These are phyloP conservation scores for Bombus terrestris DNA, from an alignment of 1,140 invertebrate genomes.

Conservation along the genomic window DNA sequence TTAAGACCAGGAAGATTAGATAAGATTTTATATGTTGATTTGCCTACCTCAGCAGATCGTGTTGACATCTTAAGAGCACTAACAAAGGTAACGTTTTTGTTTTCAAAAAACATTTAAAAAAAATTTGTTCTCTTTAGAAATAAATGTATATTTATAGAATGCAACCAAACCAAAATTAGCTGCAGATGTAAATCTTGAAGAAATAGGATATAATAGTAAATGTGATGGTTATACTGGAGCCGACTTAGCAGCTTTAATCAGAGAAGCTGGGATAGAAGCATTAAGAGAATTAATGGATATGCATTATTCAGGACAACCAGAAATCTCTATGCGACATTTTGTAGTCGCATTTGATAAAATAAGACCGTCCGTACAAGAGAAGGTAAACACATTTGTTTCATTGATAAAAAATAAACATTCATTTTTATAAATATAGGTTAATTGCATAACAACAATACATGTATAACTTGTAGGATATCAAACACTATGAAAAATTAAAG, in stretches of 20 bases:
- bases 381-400: slow-evolving; percentile 80
- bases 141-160: slow-evolving; percentile 82
- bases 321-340: slow-evolving; percentile 84
- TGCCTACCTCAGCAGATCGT: slow-evolving; percentile 91
- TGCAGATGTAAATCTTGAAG: slow-evolving; percentile 90
- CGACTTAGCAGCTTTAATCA: slow-evolving; percentile 93
- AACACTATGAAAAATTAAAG: slow-evolving; percentile 85
- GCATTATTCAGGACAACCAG: slow-evolving; percentile 60
- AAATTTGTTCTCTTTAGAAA: slow-evolving; percentile 22
- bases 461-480: slow-evolving; percentile 76
- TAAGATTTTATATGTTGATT: slow-evolving; percentile 96
- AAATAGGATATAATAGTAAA: slow-evolving; percentile 85
- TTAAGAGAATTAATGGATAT: slow-evolving; percentile 86
- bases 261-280: slow-evolving; percentile 91
- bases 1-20: slow-evolving; percentile 97
- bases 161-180: slow-evolving; percentile 90
- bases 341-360: slow-evolving; percentile 88
- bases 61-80: slow-evolving; percentile 94
- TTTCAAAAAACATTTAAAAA: background rate
- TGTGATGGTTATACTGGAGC: slow-evolving; percentile 95
- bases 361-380: slow-evolving; percentile 90
- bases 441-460: slow-evolving; percentile 5
- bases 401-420: background rate
- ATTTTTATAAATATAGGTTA: background rate
- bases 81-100: slow-evolving; percentile 88